phyloP scores from a whole-genome alignment of 2,888 invertebrate genomes.

The Drosophila nigritarsus region DNA sequence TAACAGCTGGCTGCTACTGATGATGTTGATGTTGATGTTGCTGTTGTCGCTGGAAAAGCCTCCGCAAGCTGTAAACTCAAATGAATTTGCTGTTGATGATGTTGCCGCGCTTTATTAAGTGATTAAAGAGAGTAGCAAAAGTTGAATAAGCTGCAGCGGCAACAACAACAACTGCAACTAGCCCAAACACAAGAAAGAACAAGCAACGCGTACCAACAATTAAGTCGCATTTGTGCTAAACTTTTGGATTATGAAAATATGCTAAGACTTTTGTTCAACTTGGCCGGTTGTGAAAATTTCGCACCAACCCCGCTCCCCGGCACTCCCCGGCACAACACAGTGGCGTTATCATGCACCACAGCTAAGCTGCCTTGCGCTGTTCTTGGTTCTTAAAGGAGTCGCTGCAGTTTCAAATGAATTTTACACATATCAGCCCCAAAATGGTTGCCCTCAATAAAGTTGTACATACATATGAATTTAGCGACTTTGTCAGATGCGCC shows the following conservation, averaged over 20 bases:
- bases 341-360: conserved; percentile 39
- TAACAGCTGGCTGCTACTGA: neutral
- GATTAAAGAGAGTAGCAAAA: conserved; percentile 56
- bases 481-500: conserved; percentile 42
- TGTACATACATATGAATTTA: conserved; percentile 65
- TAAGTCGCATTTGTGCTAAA: conserved; percentile 79
- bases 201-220: conserved; percentile 69
- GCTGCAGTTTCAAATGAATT: conserved; percentile 46
- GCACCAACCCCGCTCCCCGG: neutral
- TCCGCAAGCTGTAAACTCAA: conserved; percentile 46
- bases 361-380: neutral
- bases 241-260: conserved; percentile 79
- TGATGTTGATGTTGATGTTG: neutral
- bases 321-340: neutral
- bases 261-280: conserved; percentile 81
- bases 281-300: conserved; percentile 67
- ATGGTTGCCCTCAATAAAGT: conserved; percentile 61
- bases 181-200: conserved; percentile 7
- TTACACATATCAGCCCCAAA: conserved; percentile 17
- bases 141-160: conserved; percentile 26
- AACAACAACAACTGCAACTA: conserved; percentile 14
- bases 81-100: conserved; percentile 50
- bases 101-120: conserved; percentile 55
- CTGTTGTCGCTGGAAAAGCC: conserved; percentile 28
- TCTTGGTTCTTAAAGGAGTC: conserved; percentile 21